Base-by-base conservation (phyloP, 2,888 invertebrate species). In the Campopleginae sp. region DNA sequence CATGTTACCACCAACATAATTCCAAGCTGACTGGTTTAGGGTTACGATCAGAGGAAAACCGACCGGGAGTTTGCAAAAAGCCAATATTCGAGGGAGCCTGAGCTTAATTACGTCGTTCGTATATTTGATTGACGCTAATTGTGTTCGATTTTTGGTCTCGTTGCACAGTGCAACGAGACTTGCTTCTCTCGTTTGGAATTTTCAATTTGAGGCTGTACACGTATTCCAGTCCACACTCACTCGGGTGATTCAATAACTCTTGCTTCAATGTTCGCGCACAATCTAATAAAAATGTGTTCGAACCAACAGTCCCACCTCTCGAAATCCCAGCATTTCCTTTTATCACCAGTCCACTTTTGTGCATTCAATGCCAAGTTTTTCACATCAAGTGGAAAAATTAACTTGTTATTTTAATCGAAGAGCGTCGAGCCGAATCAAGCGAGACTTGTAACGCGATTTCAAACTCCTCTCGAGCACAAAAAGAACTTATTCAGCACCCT, bases 101-200 rank as follows among this genome's bases (percentile, higher is more conserved):
- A 66, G 61, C 48, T 79, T 58, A 78, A 78, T 83, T 78, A 83
- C 74, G 48, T n/a, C 42, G 72, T 51, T 68, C 61, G 74, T 72
- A 63, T 51, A 54, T 83, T 83, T 79, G 74, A 83, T 79, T 74
- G 78, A 74, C 82, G 72, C 74, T 79, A 79, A 83, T 79, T 79
- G 82, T 61, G 44, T 79, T 74, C 82, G 78, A 74, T 79, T 78
- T 78, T 78, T 82, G 23, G 42, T 70, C 38, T 27, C 58, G 27
- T 27, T 58, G 58, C 14, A 27, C 14, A 58, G 54, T 23, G 54
- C 54, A 23, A 23, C 54, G 23, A 54, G 58, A 58, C 27, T 58
- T 58, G 14, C 27, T 5, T 58, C 27, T 58, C 27, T 58, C 5
- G 3, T 58, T 27, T 14, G 27, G 14, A 27, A 58, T 58, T 12